These are phyloP conservation scores for Muscicapa comitata DNA, from an alignment of 2,797 vertebrate species.

Conservation along the genomic window DNA sequence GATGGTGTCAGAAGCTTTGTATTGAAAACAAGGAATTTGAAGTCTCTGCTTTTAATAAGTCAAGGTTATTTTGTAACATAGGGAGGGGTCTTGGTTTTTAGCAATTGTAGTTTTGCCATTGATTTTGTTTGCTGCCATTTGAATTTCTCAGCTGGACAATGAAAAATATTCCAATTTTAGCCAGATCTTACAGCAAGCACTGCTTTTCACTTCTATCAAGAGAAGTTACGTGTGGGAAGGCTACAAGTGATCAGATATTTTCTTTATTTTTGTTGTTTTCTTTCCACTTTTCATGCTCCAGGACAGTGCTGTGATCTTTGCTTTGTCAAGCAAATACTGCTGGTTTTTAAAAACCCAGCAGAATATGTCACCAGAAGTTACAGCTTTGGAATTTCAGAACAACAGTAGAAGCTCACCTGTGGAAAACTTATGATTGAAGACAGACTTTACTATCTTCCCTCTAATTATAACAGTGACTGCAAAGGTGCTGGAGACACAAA, in stretches of 20 bases:
- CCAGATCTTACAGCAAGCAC: neutral
- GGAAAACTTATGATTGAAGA: neutral
- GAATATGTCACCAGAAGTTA: neutral
- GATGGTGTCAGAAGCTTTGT: neutral
- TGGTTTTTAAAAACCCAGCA: neutral
- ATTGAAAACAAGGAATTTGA: neutral
- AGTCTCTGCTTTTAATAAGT: slow-evolving; percentile 8
- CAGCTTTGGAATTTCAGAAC: neutral
- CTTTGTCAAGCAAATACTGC: neutral
- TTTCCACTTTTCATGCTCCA: neutral
- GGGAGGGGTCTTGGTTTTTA: neutral
- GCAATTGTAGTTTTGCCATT: neutral
- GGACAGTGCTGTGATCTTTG: neutral
- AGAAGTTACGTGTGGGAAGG: neutral
- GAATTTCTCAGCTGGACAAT: neutral
- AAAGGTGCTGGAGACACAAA: neutral
- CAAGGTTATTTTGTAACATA: neutral
- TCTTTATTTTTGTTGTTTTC: neutral
- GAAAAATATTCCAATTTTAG: neutral
- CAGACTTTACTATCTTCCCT: neutral
- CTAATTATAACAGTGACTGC: neutral
- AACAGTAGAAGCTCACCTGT: neutral
- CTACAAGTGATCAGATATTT: neutral
- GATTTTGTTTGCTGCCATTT: slow-evolving; percentile 9
- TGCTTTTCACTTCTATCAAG: neutral